These are phyloP conservation scores for Hypocryptadius cinnamomeus DNA, from an alignment of 2,113 vertebrate genomes.

Conservation along the genomic window DNA sequence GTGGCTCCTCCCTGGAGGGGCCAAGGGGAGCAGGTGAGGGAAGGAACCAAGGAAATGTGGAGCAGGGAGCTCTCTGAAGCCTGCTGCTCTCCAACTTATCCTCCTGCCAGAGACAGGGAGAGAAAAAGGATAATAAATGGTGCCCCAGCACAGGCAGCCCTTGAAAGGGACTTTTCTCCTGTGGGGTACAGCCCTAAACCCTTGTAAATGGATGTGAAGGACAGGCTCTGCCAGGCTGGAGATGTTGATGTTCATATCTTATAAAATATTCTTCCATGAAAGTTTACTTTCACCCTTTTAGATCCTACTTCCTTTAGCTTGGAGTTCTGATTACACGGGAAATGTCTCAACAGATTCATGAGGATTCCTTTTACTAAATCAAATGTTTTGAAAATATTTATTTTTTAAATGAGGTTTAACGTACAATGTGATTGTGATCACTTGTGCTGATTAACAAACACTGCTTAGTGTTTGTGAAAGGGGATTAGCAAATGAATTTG, in stretches of 20 bases:
- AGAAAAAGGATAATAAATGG: neutral
- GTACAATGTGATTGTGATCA: fast-evolving
- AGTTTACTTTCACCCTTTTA: neutral
- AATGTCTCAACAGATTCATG: neutral
- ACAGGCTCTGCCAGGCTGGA: neutral
- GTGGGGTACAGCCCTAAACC: no score
- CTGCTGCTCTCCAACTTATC: neutral
- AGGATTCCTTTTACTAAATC: neutral
- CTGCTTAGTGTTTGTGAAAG: neutral
- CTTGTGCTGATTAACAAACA: neutral
- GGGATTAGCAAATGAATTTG: neutral
- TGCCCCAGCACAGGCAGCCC: neutral
- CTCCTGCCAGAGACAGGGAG: neutral
- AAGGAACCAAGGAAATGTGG: constrained; percentile 11
- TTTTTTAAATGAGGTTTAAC: neutral
- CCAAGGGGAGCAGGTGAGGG: neutral
- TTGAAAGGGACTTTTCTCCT: neutral
- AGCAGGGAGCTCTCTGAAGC: constrained; percentile 1
- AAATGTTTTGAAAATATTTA: neutral
- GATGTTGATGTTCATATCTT: neutral
- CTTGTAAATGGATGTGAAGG: fast-evolving
- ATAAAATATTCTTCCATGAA: neutral
- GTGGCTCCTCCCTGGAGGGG: constrained; percentile 1
- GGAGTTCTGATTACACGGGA: neutral
- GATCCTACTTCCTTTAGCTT: neutral